phyloP scores from a whole-genome alignment of 2,797 vertebrate genomes.

The Saxicola maurus region DNA sequence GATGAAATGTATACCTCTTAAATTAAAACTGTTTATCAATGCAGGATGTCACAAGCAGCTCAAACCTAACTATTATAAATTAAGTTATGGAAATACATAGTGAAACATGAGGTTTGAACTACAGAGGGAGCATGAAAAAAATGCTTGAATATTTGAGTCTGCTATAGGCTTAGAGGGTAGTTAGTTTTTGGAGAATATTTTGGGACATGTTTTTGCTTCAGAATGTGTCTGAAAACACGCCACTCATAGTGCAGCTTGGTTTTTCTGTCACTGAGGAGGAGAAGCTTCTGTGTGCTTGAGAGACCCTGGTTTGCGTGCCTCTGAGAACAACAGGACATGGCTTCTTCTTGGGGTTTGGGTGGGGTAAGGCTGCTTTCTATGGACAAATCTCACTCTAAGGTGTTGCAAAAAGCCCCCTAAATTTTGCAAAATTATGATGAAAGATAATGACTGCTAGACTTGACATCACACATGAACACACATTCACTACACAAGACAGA shows the following conservation, averaged over 20 bases:
- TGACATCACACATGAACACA: neutral
- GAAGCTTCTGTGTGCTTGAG: neutral
- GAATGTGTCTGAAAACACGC: accelerated
- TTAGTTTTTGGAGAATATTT: neutral
- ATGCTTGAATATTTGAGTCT: neutral
- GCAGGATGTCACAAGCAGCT: neutral
- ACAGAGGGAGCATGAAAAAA: neutral
- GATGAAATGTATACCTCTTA: neutral
- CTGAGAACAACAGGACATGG: accelerated
- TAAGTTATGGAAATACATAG: neutral
- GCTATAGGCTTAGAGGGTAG: neutral
- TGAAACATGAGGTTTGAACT: neutral
- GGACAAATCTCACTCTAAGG: neutral
- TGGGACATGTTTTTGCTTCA: neutral
- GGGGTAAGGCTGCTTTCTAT: neutral
- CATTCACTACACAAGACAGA: neutral
- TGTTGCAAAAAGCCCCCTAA: neutral
- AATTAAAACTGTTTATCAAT: neutral
- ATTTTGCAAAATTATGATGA: neutral
- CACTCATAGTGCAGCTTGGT: accelerated
- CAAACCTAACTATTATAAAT: neutral
- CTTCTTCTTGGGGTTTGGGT: neutral
- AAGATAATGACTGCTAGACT: neutral
- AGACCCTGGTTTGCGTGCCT: neutral
- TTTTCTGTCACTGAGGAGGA: neutral